Conservation (phyloP, 2,113 vertebrate genomes). For the Lophotis ruficrista region DNA sequence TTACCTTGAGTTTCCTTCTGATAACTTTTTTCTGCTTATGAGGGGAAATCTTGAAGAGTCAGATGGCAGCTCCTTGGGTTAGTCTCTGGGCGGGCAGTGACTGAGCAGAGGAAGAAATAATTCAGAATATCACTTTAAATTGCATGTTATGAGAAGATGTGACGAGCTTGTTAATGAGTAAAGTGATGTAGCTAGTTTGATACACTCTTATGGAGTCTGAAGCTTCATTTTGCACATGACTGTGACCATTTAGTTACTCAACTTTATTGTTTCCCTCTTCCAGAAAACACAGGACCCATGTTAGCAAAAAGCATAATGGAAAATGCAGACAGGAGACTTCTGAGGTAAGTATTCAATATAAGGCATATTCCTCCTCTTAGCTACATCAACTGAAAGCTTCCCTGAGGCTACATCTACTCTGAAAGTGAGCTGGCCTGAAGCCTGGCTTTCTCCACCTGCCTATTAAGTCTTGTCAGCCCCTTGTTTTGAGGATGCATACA, state of each 20-base stretch:
- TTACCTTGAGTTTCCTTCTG: background rate
- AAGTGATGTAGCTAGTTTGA: background rate
- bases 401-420: background rate
- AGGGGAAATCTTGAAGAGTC: background rate
- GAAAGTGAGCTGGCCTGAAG: background rate
- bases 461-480: background rate
- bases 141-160: background rate
- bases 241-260: background rate
- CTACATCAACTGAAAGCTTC: background rate
- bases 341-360: background rate
- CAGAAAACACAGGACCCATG: background rate
- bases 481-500: background rate
- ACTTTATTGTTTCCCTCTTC: background rate
- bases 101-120: background rate
- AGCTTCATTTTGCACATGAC: background rate
- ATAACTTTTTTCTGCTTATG: background rate
- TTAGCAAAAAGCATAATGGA: slow-evolving; percentile 23
- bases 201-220: background rate
- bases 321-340: background rate
- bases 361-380: background rate
- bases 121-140: background rate
- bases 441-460: background rate
- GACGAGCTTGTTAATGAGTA: background rate
- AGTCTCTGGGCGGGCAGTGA: background rate
- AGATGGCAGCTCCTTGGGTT: background rate